Evolutionary conservation across 2,888 invertebrate genomes (phyloP).

Genomic region (Plemyria rubiginata): DNA sequence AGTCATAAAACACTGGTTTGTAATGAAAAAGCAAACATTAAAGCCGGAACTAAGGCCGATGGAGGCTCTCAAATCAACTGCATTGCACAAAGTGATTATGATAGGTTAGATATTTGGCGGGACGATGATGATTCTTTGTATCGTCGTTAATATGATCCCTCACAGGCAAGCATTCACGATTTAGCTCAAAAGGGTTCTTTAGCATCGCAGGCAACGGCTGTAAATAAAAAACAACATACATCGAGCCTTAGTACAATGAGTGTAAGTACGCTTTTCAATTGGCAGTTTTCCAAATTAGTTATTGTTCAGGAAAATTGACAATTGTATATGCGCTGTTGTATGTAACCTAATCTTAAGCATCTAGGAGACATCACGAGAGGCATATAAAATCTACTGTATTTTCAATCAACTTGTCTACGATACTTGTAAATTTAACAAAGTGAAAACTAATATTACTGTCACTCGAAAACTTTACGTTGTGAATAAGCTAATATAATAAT

Average conservation of each 20-base stretch:
- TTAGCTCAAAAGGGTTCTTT: slow-evolving; percentile 85
- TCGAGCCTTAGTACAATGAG: slow-evolving; percentile 82
- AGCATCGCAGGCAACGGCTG: slow-evolving; percentile 85
- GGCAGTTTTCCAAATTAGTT: slow-evolving; percentile 51
- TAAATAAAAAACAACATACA: slow-evolving; percentile 85
- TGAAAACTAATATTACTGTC: slow-evolving; percentile 51
- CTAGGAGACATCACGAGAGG: slow-evolving; percentile 66
- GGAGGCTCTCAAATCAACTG: slow-evolving; percentile 56
- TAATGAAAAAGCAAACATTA: slow-evolving; percentile 76
- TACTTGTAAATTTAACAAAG: slow-evolving; percentile 29
- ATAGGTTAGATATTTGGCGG: slow-evolving; percentile 79
- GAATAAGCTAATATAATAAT: too few relatives aligned
- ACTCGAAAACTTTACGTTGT: slow-evolving; percentile 49
- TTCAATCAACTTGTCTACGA: slow-evolving; percentile 28
- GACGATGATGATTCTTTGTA: slow-evolving; percentile 80
- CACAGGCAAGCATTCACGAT: slow-evolving; percentile 85
- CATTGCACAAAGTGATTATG: slow-evolving; percentile 78
- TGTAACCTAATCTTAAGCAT: slow-evolving; percentile 74
- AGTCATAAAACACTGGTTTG: slow-evolving; percentile 78
- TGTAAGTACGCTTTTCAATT: slow-evolving; percentile 71
- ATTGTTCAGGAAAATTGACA: slow-evolving; percentile 57
- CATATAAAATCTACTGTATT: slow-evolving; percentile 37
- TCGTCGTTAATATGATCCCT: slow-evolving; percentile 85
- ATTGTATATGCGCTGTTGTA: slow-evolving; percentile 61
- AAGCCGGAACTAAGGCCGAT: slow-evolving; percentile 64